Base-by-base conservation (phyloP, 2,797 vertebrate species). In the Vultur gryphus region DNA sequence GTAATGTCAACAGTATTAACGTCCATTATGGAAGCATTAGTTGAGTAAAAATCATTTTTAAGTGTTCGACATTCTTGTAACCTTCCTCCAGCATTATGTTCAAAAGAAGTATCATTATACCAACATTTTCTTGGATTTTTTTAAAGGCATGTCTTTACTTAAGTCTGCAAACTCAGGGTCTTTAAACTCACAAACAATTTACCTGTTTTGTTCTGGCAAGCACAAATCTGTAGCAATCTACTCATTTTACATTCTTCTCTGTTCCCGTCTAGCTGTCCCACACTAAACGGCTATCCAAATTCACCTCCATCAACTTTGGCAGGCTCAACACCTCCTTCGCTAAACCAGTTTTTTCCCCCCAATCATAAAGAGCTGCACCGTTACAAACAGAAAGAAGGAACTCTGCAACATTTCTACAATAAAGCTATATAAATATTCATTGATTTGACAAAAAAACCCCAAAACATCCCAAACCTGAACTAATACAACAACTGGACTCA, bases 1-100 rank as follows among this genome's bases (percentile, higher is more conserved):
- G 83, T 78, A 95, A 95, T 93, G 90, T 97, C 94, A 97, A 96
- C 87, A 97, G 72, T 93, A 97, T 95, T 95, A 97, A 85, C 62
- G 33, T 79, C 66, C 73, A 95, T 88, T 96, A 91, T 76, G 58
- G 76, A 92, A 73, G 46, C 89, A 95, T 90, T 94, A 95, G 61
- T 77, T 84, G 70, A 92, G 65, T 67, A 95, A 97, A 94, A 96
- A 92, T 88, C 3, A 95, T 94, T 87, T 97, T 90, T 11, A 96
- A 85, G 76, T 79, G 76, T 87, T 97, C 37, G 25, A 97, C 91
- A 87, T 84, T 93, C 94, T 95, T 85, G 64, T 66, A 93, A 61
- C 62, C 59, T 90, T 73, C 49, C 83, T 91, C 64, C 87, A 71
- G 65, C 82, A 87, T 52, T 93, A 71, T 9, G 71, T 8, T 92